Evolutionary conservation across 1,140 invertebrate species (phyloP), one percentile per base, ranked within the genome.

Genomic region (Vanessa atalanta): DNA sequence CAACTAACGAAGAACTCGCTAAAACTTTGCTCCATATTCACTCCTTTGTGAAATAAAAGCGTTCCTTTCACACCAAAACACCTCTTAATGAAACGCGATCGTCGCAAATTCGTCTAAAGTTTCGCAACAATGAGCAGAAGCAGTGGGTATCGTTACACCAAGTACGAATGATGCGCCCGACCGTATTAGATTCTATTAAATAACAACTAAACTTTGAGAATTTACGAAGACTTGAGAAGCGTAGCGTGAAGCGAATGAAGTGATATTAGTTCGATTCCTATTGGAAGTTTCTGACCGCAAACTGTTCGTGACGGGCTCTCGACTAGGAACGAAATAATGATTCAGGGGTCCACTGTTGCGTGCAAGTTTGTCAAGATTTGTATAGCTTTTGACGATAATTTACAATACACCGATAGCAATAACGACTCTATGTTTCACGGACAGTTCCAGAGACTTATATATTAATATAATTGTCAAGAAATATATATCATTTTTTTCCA

Each of bases 101-200:
- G 85, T 86, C 83, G 83, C 81, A 85, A 90, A 88, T 90, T 89
- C 84, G 84, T 86, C 85, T 85, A 88, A 88, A 90, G 84, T 86
- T 90, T 86, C 83, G 84, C 83, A 86, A 90, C 87, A 87, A 87
- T 87, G 88, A 85, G 79, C 82, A 71, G 31, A 70, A 83, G 78
- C 81, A 81, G 74, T 80, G 76, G 75, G 79, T 81, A 83, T 80
- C 82, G 82, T 83, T 86, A 82, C 80, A 60, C 61, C 65, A 68
- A 67, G 15, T 53, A 57, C 72, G 65, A 65, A 66, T 66, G 50
- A 65, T 55, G 50, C 48, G 70, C 61, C 61, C 70, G 65, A 50
- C 63, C 70, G 53, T 65, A 57, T 55, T 65, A 85, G 85, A 76
- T 83, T 83, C 88, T 90, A 89, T 90, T 89, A 90, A 90, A 90